These are phyloP conservation scores for Chloropsis hardwickii DNA, from an alignment of 2,113 vertebrate species.

Conservation along the genomic window DNA sequence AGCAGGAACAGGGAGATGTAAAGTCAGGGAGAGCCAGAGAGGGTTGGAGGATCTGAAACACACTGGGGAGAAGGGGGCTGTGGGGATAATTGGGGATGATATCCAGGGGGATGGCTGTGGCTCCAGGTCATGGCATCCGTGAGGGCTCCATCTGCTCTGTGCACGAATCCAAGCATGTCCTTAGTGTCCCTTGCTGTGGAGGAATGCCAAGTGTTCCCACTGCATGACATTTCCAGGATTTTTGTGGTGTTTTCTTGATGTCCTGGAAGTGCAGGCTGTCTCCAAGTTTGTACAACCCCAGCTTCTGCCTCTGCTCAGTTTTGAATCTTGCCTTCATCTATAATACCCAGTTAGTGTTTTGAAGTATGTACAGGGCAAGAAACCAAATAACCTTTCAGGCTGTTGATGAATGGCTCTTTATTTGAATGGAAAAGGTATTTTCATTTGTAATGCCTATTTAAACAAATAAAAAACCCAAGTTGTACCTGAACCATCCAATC, in stretches of 20 bases:
- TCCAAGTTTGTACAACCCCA: neutral
- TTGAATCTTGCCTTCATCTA: neutral
- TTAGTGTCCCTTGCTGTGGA: neutral
- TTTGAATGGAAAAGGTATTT: neutral
- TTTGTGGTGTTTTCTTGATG: neutral
- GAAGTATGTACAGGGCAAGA: neutral
- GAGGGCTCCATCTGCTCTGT: neutral
- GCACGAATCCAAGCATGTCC: neutral
- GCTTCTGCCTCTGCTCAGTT: neutral
- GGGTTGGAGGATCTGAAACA: neutral
- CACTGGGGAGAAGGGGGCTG: neutral
- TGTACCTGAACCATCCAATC: neutral
- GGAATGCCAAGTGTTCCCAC: neutral
- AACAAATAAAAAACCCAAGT: neutral
- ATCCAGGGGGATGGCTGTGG: neutral
- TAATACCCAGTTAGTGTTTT: neutral
- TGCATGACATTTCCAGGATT: neutral
- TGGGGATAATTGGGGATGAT: neutral
- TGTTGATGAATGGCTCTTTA: neutral
- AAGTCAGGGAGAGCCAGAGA: neutral
- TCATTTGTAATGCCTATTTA: neutral
- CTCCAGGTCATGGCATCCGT: neutral
- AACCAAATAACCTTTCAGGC: neutral
- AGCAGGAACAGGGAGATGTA: neutral
- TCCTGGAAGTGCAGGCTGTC: neutral